Percentiles rank a stretch among this genome's conserved stretches.
These are phyloP conservation scores for Monopterus albus DNA, from an alignment of 2,113 vertebrate species.

Conservation along the genomic window DNA sequence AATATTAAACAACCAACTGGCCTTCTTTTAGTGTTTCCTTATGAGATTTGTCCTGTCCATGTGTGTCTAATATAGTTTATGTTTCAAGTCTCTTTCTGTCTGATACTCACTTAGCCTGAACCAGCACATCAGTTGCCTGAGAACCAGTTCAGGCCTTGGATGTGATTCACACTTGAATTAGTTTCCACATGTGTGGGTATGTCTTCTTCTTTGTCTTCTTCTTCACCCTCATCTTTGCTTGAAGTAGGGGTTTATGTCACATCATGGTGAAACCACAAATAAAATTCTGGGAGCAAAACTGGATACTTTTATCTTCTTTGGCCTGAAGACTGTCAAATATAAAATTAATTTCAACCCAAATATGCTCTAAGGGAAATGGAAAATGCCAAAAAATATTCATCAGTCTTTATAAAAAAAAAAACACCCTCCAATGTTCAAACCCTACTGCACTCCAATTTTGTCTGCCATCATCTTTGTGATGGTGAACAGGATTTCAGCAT, in stretches of 20 bases:
- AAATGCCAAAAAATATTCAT: conserved; percentile 64
- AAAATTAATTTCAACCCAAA: conserved; percentile 61
- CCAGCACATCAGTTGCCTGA: conserved; percentile 27
- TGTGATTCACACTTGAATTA: conserved; percentile 56
- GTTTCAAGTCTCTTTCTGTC: conserved; percentile 31
- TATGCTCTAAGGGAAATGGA: conserved; percentile 65
- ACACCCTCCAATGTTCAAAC: conserved; percentile 58
- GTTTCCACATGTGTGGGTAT: conserved; percentile 27
- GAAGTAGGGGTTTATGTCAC: conserved; percentile 15
- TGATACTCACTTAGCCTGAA: conserved; percentile 26
- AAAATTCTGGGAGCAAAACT: conserved; percentile 17
- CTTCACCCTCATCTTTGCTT: conserved; percentile 2
- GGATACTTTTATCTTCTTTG: conserved; percentile 39
- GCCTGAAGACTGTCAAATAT: conserved; percentile 46
- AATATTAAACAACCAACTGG: neutral
- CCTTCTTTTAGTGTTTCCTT: neutral
- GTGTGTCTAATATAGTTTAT: conserved; percentile 27
- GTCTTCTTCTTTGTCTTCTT: conserved; percentile 5
- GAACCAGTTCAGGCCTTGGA: conserved; percentile 44
- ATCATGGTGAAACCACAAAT: conserved; percentile 35
- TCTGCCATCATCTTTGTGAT: conserved; percentile 68
- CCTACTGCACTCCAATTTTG: conserved; percentile 57
- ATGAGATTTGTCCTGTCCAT: neutral
- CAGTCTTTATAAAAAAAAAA: conserved; percentile 41
- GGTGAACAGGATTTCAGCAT: conserved; percentile 64